phyloP scores from a whole-genome alignment of 2,888 invertebrate species.

The Acleris literana region DNA sequence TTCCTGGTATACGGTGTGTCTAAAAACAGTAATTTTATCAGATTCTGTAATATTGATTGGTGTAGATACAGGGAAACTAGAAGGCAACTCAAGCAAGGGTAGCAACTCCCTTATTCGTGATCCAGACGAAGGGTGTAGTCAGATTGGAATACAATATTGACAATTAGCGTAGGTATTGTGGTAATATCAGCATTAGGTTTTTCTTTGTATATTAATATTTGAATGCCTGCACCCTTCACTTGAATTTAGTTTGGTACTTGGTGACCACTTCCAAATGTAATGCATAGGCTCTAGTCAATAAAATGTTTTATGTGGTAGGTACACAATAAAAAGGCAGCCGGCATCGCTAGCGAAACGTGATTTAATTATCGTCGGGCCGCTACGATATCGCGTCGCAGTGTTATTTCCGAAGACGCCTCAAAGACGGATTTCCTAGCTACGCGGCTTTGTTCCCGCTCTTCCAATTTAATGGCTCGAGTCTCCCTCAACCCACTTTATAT shows the following conservation, averaged over 20 bases:
- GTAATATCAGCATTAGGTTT: no score
- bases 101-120: no score
- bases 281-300: conserved; percentile 26
- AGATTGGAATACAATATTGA: no score
- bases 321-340: conserved; percentile 38
- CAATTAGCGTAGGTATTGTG: no score
- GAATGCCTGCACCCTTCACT: no score
- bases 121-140: no score
- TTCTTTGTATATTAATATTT: no score
- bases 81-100: no score
- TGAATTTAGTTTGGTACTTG: not conserved
- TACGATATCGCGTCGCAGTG: conserved; percentile 35
- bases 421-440: conserved; percentile 42
- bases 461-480: conserved; percentile 51
- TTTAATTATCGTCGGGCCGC: conserved; percentile 41
- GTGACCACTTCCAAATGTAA: conserved; percentile 6
- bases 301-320: conserved; percentile 38
- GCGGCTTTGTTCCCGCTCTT: conserved; percentile 44
- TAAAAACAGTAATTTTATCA: no score
- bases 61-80: no score
- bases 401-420: conserved; percentile 39
- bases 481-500: conserved; percentile 47
- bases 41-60: no score
- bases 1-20: no score
- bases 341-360: conserved; percentile 30